Evolutionary conservation across 2,888 invertebrate species (phyloP), one percentile per base, ranked within the genome.

Genomic region (Antheraea yamamai): DNA sequence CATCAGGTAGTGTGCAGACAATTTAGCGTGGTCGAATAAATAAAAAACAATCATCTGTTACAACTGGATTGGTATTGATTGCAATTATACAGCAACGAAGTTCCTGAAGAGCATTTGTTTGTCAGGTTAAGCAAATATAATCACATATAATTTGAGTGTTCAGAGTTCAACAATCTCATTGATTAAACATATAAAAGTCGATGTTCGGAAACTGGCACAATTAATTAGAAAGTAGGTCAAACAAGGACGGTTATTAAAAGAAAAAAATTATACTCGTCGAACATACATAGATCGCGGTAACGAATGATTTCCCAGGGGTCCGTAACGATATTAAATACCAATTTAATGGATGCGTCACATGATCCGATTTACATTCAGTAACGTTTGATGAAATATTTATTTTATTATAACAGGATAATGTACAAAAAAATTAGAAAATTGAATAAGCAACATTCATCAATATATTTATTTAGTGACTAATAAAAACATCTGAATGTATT

Each of bases 241-340:
- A 73, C 73, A 73, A n/a, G 70, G 35, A 73, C n/a, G 23, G 55
- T 73, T 73, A 73, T 61, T 58, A 35, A 30, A 30, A 73, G 55
- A 73, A 73, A n/a, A 73, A 73, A 61, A 73, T 58, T 10, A 73
- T 73, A 73, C 30, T 74, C 68, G 74, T 51, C 74, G 73, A 75
- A 70, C 58, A 26, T 73, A 35, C 58, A 73, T 55, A 72, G 35
- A 66, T 83, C 79, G 82, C 79, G 79, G 83, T 82, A 82, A 83
- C 83, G 82, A 88, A 83, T 90, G 90, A 93, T 93, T 92, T 93
- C 92, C 92, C 92, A 66, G 30, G 88, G 82, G 91, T 76, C 76
- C 75, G 77, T 79, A 79, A 81, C 83, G 79, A 83, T 85, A 88
- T 89, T 86, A 86, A 86, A 88, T 84, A 86, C 80, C 83, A 84